Conservation (phyloP, 2,888 invertebrate genomes). For the Chaetoderma sp. region DNA sequence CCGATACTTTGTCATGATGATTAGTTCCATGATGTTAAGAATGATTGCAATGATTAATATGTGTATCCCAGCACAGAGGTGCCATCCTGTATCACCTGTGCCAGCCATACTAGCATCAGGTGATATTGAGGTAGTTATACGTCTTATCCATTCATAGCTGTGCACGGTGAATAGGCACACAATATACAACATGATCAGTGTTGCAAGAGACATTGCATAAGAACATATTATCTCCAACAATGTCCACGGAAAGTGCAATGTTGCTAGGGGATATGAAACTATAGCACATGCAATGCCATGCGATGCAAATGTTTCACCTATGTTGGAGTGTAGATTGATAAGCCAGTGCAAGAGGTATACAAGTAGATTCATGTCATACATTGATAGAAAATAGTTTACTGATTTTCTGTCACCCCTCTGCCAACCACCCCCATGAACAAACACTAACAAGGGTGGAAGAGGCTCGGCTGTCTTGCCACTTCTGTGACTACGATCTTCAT, state of each 20-base stretch:
- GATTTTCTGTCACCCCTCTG: slow-evolving; percentile 44
- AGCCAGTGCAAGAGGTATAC: slow-evolving; percentile 36
- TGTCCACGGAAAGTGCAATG: slow-evolving; percentile 30
- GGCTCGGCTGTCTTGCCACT: no score
- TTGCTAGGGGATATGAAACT: slow-evolving; percentile 47
- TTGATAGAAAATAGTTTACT: slow-evolving; percentile 45
- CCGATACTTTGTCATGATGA: no score
- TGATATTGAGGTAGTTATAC: no score
- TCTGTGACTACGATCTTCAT: no score
- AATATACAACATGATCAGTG: no score
- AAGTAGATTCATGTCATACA: slow-evolving; percentile 46
- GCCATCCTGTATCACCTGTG: no score
- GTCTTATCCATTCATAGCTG: no score
- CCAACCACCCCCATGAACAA: slow-evolving; percentile 56
- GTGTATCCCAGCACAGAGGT: no score
- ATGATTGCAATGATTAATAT: no score
- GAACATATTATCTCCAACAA: slow-evolving; percentile 42
- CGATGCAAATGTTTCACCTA: slow-evolving; percentile 41
- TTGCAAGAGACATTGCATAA: slow-evolving; percentile 28
- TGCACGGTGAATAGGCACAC: no score
- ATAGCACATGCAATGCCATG: slow-evolving; percentile 47
- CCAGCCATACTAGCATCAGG: no score
- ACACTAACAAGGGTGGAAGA: slow-evolving; percentile 47
- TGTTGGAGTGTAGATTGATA: slow-evolving; percentile 39
- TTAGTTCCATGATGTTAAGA: no score